phyloP scores from a whole-genome alignment of 2,888 invertebrate species.

The Dynastes maya region DNA sequence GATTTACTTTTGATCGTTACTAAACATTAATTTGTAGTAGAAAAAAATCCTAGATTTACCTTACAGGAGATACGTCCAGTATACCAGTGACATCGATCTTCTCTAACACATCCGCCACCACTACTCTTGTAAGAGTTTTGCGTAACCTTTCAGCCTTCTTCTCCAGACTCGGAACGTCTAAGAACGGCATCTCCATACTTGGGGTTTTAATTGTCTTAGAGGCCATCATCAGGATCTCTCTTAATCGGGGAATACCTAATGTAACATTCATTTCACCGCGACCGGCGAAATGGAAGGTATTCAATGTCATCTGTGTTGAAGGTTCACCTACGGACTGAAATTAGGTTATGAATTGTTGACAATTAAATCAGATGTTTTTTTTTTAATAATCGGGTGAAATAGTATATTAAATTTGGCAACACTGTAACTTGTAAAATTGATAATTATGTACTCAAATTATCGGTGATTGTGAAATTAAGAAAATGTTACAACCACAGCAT shows the following conservation, averaged over 20 bases:
- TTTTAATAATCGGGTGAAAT: too few species aligned
- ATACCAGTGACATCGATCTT: constrained; percentile 77
- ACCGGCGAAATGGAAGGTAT: constrained; percentile 99
- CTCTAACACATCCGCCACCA: constrained; percentile 85
- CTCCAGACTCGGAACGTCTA: constrained; percentile 70
- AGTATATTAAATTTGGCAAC: too few species aligned
- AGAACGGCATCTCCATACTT: constrained; percentile 94
- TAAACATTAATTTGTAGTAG: too few species aligned
- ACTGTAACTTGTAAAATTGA: too few species aligned
- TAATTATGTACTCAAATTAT: too few species aligned
- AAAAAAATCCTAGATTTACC: constrained; percentile 63
- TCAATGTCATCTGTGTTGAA: constrained; percentile 99
- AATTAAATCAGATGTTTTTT: too few species aligned
- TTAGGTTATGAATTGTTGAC: too few species aligned
- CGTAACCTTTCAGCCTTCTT: constrained; percentile 79
- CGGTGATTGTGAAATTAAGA: too few species aligned
- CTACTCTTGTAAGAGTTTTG: constrained; percentile 83
- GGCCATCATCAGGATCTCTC: constrained; percentile 98
- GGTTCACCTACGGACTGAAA: constrained; percentile 94
- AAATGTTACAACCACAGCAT: too few species aligned
- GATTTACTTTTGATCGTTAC: too few species aligned
- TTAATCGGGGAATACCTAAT: constrained; percentile 96
- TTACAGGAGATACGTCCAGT: constrained; percentile 73
- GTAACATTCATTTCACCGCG: constrained; percentile 99
- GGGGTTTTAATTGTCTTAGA: constrained; percentile 96